Evolutionary conservation across 2,888 invertebrate species (phyloP).

Genomic region (Drosophila limbata): DNA sequence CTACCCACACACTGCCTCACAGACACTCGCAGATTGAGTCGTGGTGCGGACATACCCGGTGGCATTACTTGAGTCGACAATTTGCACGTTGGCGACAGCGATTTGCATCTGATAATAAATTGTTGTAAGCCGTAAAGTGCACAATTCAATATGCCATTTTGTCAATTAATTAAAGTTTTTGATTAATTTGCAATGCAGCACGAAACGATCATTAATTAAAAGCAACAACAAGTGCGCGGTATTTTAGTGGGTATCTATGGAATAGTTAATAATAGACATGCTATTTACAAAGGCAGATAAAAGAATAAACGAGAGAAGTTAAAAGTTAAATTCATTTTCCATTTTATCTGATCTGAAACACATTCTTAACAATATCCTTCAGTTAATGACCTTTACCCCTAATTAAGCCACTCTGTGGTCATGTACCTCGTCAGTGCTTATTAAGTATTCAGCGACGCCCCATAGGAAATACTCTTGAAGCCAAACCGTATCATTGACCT

Average conservation of each 20-base stretch:
- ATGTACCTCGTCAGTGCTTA: conserved; percentile 30
- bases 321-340: too few relatives aligned
- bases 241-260: background rate
- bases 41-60: conserved; percentile 39
- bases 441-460: conserved; percentile 44
- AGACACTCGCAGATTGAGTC: conserved; percentile 20
- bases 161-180: conserved; percentile 74
- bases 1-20: conserved; percentile 37
- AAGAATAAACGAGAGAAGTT: background rate
- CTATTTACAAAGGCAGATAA: background rate
- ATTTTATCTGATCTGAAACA: background rate
- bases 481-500: conserved; percentile 46
- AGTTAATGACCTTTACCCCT: conserved; percentile 34
- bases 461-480: conserved; percentile 34
- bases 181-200: conserved; percentile 67
- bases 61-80: conserved; percentile 58
- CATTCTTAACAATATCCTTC: background rate
- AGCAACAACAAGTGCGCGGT: background rate
- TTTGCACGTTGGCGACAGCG: conserved; percentile 78
- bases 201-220: conserved; percentile 67
- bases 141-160: conserved; percentile 73
- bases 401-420: conserved; percentile 26
- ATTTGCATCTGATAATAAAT: conserved; percentile 74
- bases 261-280: background rate
- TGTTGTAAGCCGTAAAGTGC: conserved; percentile 66